These are phyloP conservation scores for Platycheirus albimanus DNA, from an alignment of 2,888 invertebrate species.

Conservation along the genomic window DNA sequence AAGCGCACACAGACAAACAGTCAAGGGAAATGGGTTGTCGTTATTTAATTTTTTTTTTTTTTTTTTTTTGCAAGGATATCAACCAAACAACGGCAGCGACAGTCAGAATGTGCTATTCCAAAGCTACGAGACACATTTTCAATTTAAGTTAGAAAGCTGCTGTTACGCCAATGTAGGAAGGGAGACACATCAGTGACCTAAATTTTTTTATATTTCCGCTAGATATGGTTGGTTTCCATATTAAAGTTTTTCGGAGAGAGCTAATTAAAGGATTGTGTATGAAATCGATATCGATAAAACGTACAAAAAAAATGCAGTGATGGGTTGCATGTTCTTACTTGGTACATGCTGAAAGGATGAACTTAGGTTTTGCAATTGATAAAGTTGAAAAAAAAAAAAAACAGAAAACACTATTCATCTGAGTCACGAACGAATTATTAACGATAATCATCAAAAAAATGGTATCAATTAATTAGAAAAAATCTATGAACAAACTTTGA, in stretches of 20 bases:
- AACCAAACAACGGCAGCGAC: background rate
- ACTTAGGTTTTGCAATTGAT: too few species aligned
- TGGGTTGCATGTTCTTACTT: too few species aligned
- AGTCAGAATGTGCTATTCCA: background rate
- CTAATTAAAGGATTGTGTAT: slow-evolving; percentile 12
- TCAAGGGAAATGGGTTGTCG: slow-evolving; percentile 20
- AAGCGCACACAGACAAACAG: background rate
- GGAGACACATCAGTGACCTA: slow-evolving; percentile 17
- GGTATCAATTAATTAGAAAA: too few species aligned
- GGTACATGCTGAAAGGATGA: too few species aligned
- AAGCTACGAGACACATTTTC: slow-evolving; percentile 13
- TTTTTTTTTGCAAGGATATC: background rate
- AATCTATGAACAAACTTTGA: too few species aligned
- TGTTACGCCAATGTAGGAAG: background rate
- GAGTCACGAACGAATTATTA: too few species aligned
- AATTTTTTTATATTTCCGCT: background rate
- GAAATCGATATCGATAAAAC: slow-evolving; percentile 32
- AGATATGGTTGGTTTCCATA: background rate
- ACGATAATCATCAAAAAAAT: too few species aligned
- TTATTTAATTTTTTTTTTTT: too few species aligned
- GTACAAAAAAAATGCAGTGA: too few species aligned
- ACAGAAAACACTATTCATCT: too few species aligned
- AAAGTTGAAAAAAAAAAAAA: too few species aligned
- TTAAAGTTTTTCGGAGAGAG: slow-evolving; percentile 2
- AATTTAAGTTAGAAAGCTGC: slow-evolving; percentile 27